Conservation (phyloP, 2,113 vertebrate species). For the Colistium nudipinnis region DNA sequence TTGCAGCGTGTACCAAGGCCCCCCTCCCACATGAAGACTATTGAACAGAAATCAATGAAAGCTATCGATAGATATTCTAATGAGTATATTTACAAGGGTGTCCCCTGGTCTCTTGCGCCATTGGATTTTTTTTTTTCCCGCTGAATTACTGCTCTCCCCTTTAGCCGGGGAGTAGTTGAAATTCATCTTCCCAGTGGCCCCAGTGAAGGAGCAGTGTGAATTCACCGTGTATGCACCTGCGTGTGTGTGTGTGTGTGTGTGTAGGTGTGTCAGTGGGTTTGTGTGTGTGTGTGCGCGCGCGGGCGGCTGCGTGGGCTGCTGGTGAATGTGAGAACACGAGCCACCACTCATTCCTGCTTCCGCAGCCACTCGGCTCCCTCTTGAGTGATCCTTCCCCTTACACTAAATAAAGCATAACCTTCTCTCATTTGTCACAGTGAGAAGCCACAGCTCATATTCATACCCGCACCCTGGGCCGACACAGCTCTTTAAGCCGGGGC, state of each 20-base stretch:
- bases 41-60: constrained; percentile 63
- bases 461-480: constrained; percentile 51
- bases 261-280: too few relatives aligned
- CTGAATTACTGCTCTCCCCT: constrained; percentile 66
- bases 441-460: constrained; percentile 53
- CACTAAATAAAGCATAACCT: constrained; percentile 76
- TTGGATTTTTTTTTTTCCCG: constrained; percentile 48
- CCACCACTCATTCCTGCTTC: constrained; percentile 49
- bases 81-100: constrained; percentile 23
- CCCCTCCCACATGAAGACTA: constrained; percentile 36
- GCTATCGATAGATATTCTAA: constrained; percentile 56
- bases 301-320: constrained; percentile 9
- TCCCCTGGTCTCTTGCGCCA: constrained; percentile 16
- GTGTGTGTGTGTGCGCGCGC: constrained; percentile 5
- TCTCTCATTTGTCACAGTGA: constrained; percentile 58
- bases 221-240: constrained; percentile 22
- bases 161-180: constrained; percentile 39
- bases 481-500: constrained; percentile 39
- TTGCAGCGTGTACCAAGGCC: constrained; percentile 38
- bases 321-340: constrained; percentile 19
- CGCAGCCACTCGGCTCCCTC: constrained; percentile 59
- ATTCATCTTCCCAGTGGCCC: constrained; percentile 64
- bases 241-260: constrained; percentile 4
- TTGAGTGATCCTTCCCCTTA: constrained; percentile 56
- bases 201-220: constrained; percentile 34